Base-by-base conservation (phyloP, 2,888 invertebrate species). In the Drosophila mettleri region DNA sequence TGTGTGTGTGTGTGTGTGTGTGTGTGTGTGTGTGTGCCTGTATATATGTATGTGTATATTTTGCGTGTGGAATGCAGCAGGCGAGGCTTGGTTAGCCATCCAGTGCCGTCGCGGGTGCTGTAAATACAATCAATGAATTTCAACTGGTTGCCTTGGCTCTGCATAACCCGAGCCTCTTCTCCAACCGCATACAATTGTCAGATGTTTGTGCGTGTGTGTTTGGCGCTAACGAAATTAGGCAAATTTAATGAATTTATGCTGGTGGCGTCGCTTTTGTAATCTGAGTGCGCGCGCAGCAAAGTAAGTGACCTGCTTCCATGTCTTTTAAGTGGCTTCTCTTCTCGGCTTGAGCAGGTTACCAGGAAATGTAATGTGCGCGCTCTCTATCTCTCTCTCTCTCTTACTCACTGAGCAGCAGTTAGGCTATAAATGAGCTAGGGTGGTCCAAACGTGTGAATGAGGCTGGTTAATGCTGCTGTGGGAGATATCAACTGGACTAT, bases 191-290 rank as follows among this genome's bases (percentile, higher is more conserved):
- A 41, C 65, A 75, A 78, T 88, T 69, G 69, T 67, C 71, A 55
- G 62, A 48, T 59, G 41, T 48, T 29, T 29, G 29, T 53, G 46
- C 38, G 31, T 45, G 39, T 9, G 58, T 52, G 71, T 67, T 57
- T 67, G 66, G 57, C 68, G 59, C 64, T 74, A 82, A 76, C 83
- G 78, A 89, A 88, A 86, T 89, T 89, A 89, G 81, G 80, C 79
- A 88, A 84, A 89, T 89, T 89, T 86, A 86, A 86, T 86, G 89
- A 86, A 88, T 89, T 86, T 89, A 82, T 88, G 86, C 89, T 86
- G 89, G 86, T 86, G 89, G 86, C 84, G 78, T 88, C 73, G 74
- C 85, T 59, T 85, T 85, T 85, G 89, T 85, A 89, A 87, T 85
- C 74, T 57, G 89, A 83, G 87, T 72, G 81, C 72, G 86, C 83